phyloP scores from a whole-genome alignment of 1,140 invertebrate species.

The Megalopta genalis region DNA sequence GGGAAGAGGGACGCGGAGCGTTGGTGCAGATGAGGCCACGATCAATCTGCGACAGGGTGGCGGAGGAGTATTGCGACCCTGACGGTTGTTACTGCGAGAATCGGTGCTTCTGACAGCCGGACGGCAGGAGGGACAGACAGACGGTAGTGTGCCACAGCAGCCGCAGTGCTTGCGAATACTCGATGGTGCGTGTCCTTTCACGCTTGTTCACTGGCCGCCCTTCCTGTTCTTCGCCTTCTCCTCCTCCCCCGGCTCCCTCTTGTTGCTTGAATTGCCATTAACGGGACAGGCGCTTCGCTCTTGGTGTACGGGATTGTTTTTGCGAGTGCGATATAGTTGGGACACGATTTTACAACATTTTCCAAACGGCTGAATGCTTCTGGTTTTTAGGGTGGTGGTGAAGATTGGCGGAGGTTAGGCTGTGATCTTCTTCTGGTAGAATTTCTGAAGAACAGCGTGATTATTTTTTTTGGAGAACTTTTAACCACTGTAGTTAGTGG shows the following conservation, averaged over 20 bases:
- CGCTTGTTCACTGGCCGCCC: conserved; percentile 33
- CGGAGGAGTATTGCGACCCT: conserved; percentile 73
- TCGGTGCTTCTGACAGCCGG: conserved; percentile 75
- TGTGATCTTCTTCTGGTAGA: too few species aligned
- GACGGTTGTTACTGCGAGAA: conserved; percentile 59
- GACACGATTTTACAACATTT: too few species aligned
- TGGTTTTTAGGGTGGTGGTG: too few species aligned
- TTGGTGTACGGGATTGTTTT: too few species aligned
- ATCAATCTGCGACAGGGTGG: conserved; percentile 72
- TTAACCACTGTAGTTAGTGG: too few species aligned
- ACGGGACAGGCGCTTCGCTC: too few species aligned
- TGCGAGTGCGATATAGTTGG: too few species aligned
- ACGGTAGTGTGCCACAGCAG: conserved; percentile 77
- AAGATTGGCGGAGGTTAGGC: too few species aligned
- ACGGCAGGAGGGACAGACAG: conserved; percentile 70
- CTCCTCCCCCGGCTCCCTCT: not conserved
- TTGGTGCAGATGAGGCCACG: conserved; percentile 75
- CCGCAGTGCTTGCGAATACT: conserved; percentile 78
- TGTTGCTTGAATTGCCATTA: too few species aligned
- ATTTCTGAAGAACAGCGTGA: too few species aligned
- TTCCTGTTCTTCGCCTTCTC: not conserved
- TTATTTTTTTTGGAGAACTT: too few species aligned
- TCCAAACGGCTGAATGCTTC: too few species aligned
- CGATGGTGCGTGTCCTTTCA: conserved; percentile 74
- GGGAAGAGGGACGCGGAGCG: not conserved